These are phyloP conservation scores for Sylvicapra grimmia DNA, from an alignment of 2,113 vertebrate genomes.

Conservation along the genomic window DNA sequence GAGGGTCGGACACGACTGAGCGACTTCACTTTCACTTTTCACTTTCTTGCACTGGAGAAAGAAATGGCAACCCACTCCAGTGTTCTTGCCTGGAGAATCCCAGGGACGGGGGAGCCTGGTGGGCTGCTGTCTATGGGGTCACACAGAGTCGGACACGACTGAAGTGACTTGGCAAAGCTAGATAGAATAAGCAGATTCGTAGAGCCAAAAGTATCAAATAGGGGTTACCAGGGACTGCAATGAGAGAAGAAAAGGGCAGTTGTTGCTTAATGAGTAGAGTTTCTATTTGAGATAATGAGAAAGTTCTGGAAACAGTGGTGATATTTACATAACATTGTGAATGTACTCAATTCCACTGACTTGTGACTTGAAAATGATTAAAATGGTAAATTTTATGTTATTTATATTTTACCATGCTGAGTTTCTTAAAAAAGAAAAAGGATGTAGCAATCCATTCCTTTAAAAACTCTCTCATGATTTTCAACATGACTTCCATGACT, in stretches of 20 bases:
- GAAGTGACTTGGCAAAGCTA: too few relatives aligned
- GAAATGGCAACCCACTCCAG: too few relatives aligned
- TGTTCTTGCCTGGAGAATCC: too few relatives aligned
- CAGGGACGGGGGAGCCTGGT: too few relatives aligned
- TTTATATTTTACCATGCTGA: background rate
- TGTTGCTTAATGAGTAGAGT: background rate
- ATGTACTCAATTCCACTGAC: background rate
- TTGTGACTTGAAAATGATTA: background rate
- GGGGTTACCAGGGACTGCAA: background rate
- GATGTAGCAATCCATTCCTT: background rate
- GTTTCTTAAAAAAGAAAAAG: background rate
- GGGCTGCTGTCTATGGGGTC: too few relatives aligned
- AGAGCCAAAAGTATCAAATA: background rate
- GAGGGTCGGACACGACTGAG: too few relatives aligned
- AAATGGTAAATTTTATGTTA: background rate
- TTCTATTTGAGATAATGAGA: background rate
- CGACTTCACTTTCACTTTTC: too few relatives aligned
- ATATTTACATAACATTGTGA: background rate
- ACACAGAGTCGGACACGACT: too few relatives aligned
- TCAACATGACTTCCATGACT: background rate
- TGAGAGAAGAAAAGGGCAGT: background rate
- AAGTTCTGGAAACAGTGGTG: background rate
- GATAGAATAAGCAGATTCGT: background rate
- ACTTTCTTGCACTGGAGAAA: too few relatives aligned
- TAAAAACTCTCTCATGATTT: background rate